phyloP scores from a whole-genome alignment of 2,113 vertebrate genomes.

The Eleginops maclovinus region DNA sequence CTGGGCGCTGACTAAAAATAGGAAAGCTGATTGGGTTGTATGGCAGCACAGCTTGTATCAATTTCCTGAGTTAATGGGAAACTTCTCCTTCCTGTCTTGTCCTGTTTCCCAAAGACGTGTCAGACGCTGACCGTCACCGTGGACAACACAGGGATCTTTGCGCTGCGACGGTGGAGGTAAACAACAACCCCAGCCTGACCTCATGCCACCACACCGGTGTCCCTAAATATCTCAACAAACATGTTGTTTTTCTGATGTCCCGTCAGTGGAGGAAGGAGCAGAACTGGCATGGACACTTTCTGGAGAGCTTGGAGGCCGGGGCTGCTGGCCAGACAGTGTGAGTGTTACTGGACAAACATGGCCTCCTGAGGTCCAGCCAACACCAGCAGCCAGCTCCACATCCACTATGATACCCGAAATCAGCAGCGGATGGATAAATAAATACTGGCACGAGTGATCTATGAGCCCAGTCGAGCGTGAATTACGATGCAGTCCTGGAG shows the following conservation, averaged over 20 bases:
- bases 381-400: conserved; percentile 12
- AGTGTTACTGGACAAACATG: conserved; percentile 54
- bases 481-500: conserved; percentile 2
- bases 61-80: conserved; percentile 80
- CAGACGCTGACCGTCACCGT: not conserved
- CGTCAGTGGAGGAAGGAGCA: conserved; percentile 1
- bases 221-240: conserved; percentile 48
- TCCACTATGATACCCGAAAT: conserved; percentile 31
- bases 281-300: conserved; percentile 6
- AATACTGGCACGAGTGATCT: conserved; percentile 20
- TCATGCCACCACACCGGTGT: not conserved
- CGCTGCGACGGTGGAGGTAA: conserved; percentile 12
- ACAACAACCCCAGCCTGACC: conserved; percentile 15
- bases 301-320: not conserved
- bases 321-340: conserved; percentile 3
- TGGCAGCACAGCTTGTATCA: conserved; percentile 76
- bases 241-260: conserved; percentile 17
- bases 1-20: conserved; percentile 39
- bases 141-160: not conserved
- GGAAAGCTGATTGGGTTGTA: conserved; percentile 71
- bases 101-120: conserved; percentile 21
- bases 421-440: conserved; percentile 25
- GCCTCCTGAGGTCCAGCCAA: conserved; percentile 18
- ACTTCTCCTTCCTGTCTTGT: conserved; percentile 63
- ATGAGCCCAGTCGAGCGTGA: not conserved